A percentile compares a stretch with the other conserved stretches of the same genome.
Evolutionary conservation across 2,888 invertebrate species (phyloP).

Genomic region (Sphaeridia pumilis): DNA sequence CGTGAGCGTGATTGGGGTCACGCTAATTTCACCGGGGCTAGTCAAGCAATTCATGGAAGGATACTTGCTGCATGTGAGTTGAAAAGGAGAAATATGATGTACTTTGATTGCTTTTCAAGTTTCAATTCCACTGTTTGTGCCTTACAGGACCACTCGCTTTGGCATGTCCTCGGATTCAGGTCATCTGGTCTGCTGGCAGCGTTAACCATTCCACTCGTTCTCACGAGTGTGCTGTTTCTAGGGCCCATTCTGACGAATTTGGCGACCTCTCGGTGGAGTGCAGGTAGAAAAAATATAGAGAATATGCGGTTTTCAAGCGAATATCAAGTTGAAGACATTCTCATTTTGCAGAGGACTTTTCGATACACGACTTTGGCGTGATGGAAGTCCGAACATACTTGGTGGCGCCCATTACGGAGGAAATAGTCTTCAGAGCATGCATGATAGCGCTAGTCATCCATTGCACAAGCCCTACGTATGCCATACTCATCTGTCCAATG

Average conservation of each 20-base stretch:
- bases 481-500: slow-evolving; percentile 72
- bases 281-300: neutral
- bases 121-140: neutral
- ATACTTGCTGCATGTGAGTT: slow-evolving; percentile 47
- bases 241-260: slow-evolving; percentile 50
- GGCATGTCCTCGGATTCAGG: slow-evolving; percentile 62
- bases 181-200: slow-evolving; percentile 62
- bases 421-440: slow-evolving; percentile 88
- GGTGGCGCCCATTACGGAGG: slow-evolving; percentile 86
- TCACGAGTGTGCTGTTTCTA: slow-evolving; percentile 68
- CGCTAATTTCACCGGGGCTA: slow-evolving; percentile 65
- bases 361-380: no score
- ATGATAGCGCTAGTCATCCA: slow-evolving; percentile 84
- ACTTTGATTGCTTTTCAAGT: slow-evolving; percentile 39
- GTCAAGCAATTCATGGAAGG: slow-evolving; percentile 59
- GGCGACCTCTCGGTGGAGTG: slow-evolving; percentile 38
- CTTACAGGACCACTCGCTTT: slow-evolving; percentile 42
- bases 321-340: no score
- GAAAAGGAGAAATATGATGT: neutral
- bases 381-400: slow-evolving; percentile 78
- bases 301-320: slow-evolving; percentile 28
- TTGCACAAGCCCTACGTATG: slow-evolving; percentile 59
- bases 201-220: slow-evolving; percentile 56
- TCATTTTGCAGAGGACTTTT: no score
- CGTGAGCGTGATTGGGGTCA: slow-evolving; percentile 69